Evolutionary conservation across 2,113 vertebrate species (phyloP).

Genomic region (Limanda limanda): DNA sequence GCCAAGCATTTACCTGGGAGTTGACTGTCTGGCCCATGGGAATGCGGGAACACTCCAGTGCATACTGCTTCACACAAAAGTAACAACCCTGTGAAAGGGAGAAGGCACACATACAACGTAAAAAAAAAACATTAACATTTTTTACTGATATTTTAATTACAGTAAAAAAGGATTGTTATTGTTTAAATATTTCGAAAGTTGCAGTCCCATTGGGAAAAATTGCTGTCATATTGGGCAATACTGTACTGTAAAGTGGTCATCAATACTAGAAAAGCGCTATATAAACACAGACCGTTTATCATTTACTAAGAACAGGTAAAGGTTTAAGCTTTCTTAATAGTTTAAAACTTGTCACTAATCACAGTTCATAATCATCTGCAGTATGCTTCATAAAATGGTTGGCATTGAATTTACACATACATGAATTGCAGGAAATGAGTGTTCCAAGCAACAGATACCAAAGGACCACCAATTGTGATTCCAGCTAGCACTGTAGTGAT

Average conservation of each 20-base stretch:
- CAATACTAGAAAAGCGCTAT: too few relatives aligned
- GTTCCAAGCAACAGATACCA: neutral
- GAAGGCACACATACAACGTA: neutral
- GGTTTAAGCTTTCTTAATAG: too few relatives aligned
- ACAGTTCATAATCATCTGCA: neutral
- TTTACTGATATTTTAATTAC: too few relatives aligned
- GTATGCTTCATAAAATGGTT: neutral
- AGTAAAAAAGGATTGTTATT: too few relatives aligned
- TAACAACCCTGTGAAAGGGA: constrained; percentile 89
- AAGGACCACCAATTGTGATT: neutral
- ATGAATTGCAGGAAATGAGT: neutral
- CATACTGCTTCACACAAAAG: constrained; percentile 99
- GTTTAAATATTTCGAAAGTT: too few relatives aligned
- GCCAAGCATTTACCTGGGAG: constrained; percentile 89
- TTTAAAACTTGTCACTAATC: too few relatives aligned
- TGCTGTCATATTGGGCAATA: too few relatives aligned
- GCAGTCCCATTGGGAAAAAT: too few relatives aligned
- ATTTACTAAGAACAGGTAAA: too few relatives aligned
- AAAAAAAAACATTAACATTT: too few relatives aligned
- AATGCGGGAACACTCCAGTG: constrained; percentile 95
- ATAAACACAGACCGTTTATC: too few relatives aligned
- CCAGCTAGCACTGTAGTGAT: neutral
- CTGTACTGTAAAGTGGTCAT: too few relatives aligned
- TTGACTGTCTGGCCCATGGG: constrained; percentile 99
- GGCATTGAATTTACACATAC: neutral